Conservation (phyloP, 2,113 vertebrate genomes). For the Sialia sialis region DNA sequence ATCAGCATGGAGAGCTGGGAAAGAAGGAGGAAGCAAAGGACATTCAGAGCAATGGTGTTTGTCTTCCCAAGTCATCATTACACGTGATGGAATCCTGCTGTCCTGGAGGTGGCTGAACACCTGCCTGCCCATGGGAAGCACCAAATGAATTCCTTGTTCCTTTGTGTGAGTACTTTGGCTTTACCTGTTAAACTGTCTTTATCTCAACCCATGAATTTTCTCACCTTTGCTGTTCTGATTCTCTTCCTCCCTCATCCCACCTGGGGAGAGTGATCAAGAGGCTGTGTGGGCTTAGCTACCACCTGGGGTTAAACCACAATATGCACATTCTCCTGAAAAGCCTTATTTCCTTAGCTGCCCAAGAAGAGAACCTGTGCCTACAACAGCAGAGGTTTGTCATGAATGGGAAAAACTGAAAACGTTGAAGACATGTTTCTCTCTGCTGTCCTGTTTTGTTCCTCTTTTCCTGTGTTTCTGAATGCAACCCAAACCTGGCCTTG, state of each 20-base stretch:
- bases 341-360: background rate
- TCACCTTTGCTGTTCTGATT: background rate
- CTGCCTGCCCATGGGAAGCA: background rate
- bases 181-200: background rate
- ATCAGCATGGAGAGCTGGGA: background rate
- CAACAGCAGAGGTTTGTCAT: background rate
- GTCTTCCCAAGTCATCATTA: background rate
- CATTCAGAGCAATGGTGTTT: background rate
- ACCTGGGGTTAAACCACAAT: background rate
- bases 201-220: background rate
- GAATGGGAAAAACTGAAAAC: background rate
- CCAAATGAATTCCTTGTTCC: background rate
- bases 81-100: background rate
- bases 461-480: background rate
- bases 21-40: background rate
- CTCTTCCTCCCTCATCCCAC: background rate
- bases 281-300: background rate
- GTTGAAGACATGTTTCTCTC: background rate
- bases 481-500: background rate
- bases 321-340: background rate
- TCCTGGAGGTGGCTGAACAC: background rate
- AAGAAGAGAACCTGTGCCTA: background rate
- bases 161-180: background rate
- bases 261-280: background rate
- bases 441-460: background rate